Evolutionary conservation across 2,113 vertebrate genomes (phyloP).

Genomic region (Cyphomyrus plagiostoma): DNA sequence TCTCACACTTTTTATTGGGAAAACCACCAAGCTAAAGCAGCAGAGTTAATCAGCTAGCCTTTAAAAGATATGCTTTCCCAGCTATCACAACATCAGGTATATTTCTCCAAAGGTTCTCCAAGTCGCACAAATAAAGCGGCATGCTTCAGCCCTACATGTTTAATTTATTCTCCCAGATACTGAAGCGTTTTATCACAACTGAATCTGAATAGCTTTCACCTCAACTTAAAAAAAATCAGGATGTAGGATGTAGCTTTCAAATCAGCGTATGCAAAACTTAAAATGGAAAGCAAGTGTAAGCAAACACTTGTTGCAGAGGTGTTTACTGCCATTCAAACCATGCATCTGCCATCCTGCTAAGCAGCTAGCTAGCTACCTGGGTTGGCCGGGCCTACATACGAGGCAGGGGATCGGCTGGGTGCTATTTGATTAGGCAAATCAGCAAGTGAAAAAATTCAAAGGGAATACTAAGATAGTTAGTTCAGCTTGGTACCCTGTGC

Average conservation of each 20-base stretch:
- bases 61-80: background rate
- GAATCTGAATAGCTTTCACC: background rate
- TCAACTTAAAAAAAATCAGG: background rate
- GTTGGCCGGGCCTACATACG: background rate
- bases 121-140: background rate
- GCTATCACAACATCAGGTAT: background rate
- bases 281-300: background rate
- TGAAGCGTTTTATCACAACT: background rate
- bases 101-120: background rate
- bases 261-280: background rate
- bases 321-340: background rate
- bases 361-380: background rate
- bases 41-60: background rate
- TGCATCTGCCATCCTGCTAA: background rate
- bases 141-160: background rate
- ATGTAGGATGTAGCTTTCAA: background rate
- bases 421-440: background rate
- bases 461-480: background rate
- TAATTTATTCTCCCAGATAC: background rate
- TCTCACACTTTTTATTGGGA: background rate
- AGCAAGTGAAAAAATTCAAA: background rate
- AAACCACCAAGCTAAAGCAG: background rate
- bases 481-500: background rate
- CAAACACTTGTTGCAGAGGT: background rate
- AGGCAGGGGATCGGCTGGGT: background rate